Conservation (phyloP, 2,113 vertebrate species). For the Xenopus laevis region DNA sequence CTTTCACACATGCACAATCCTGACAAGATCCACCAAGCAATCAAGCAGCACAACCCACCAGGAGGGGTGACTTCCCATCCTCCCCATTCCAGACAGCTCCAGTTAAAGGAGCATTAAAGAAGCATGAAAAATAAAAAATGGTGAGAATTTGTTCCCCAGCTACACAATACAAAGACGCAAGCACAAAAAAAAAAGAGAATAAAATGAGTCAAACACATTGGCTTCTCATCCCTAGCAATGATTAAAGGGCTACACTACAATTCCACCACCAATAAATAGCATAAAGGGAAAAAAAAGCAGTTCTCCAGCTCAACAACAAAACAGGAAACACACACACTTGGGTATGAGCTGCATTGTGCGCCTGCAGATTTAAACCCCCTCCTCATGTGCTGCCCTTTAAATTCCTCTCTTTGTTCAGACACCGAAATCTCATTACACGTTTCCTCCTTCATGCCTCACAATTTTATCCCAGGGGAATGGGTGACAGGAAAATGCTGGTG, state of each 20-base stretch:
- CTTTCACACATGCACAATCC: conserved; percentile 42
- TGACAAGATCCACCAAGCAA: conserved; percentile 13
- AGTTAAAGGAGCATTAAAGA: background rate
- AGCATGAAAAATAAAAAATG: background rate
- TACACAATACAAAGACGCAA: no score
- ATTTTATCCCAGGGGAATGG: background rate
- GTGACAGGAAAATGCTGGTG: background rate
- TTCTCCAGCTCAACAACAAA: conserved; percentile 14
- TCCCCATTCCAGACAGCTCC: conserved; percentile 36
- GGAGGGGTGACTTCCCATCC: conserved; percentile 31
- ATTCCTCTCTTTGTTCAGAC: conserved; percentile 57
- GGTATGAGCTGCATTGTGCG: conserved; percentile 52
- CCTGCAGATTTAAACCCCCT: conserved; percentile 50
- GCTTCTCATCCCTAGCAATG: no score
- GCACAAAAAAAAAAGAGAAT: no score
- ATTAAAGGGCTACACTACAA: no score
- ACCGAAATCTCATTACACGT: conserved; percentile 10
- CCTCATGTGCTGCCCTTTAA: conserved; percentile 52
- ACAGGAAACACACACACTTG: conserved; percentile 24
- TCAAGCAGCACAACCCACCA: conserved; percentile 30
- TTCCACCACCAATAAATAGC: background rate
- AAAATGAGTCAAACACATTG: no score
- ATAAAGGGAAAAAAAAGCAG: background rate
- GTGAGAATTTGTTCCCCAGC: no score
- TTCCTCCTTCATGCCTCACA: background rate